Evolutionary conservation across 2,888 invertebrate species (phyloP).

Genomic region (Meganola albula): DNA sequence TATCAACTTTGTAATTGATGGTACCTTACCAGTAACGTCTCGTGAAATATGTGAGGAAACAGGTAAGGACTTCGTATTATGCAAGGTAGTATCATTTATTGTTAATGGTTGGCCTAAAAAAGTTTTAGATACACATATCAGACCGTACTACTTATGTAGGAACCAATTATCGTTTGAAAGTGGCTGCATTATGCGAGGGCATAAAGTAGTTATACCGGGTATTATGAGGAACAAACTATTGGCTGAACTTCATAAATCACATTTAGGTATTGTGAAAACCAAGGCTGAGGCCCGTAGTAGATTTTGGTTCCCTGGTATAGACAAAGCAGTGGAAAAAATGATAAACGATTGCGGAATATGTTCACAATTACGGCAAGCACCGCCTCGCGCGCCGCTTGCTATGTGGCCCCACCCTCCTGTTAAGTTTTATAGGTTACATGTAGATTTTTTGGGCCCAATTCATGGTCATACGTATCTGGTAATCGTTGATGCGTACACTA

Average conservation of each 20-base stretch:
- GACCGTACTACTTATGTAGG: not conserved
- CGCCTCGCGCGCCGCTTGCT: not conserved
- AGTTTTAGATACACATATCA: not conserved
- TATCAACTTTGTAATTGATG: not conserved
- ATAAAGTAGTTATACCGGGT: constrained; percentile 2
- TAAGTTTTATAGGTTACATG: not conserved
- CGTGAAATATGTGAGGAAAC: not conserved
- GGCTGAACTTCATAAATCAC: constrained; percentile 1
- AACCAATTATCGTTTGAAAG: not conserved
- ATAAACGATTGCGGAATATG: not conserved
- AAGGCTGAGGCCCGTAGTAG: not conserved
- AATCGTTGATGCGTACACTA: not conserved
- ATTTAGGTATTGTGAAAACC: constrained; percentile 2
- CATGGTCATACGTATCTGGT: not conserved
- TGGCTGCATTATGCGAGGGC: constrained; percentile 1
- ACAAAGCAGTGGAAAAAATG: not conserved
- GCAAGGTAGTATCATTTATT: not conserved
- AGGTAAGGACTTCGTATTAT: not conserved
- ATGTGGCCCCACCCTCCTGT: not conserved
- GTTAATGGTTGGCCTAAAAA: constrained; percentile 1
- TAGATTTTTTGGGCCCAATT: constrained; percentile 1
- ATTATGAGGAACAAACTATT: not conserved
- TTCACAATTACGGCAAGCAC: not conserved
- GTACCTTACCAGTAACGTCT: not conserved
- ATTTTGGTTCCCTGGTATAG: constrained; percentile 3